phyloP scores from a whole-genome alignment of 2,113 vertebrate species.

The Tinamus guttatus region DNA sequence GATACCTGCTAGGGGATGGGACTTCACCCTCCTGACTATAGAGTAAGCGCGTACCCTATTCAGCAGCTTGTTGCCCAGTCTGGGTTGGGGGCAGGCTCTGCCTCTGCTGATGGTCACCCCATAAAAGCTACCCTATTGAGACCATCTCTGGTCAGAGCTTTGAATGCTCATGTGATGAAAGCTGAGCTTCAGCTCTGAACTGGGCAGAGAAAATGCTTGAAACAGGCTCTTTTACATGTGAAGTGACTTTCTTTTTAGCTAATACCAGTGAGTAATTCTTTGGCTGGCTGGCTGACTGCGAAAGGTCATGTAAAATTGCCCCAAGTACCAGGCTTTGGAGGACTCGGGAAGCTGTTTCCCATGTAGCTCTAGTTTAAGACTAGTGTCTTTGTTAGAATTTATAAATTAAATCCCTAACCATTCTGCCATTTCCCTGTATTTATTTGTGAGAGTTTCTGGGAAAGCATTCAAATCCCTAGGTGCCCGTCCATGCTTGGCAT shows the following conservation, averaged over 20 bases:
- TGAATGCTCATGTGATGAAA: background rate
- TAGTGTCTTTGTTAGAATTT: background rate
- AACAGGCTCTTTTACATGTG: background rate
- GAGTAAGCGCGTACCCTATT: background rate
- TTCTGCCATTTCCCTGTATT: background rate
- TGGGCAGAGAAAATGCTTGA: background rate
- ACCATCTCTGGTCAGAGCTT: background rate
- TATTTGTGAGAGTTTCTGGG: background rate
- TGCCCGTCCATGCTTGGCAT: background rate
- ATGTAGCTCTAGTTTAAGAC: background rate
- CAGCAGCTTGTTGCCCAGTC: background rate
- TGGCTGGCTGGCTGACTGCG: rapidly evolving
- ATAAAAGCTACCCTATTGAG: background rate
- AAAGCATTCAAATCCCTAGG: background rate
- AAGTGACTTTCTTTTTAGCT: background rate
- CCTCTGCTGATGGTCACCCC: background rate
- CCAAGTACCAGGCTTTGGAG: background rate
- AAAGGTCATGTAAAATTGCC: background rate
- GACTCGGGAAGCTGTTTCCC: background rate
- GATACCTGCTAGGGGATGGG: background rate
- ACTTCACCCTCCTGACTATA: background rate
- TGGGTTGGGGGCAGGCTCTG: background rate
- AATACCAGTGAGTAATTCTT: background rate
- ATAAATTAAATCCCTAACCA: background rate
- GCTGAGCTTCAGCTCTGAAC: background rate